Evolutionary conservation across 1,140 invertebrate species (phyloP).

Genomic region (Spodoptera frugiperda): DNA sequence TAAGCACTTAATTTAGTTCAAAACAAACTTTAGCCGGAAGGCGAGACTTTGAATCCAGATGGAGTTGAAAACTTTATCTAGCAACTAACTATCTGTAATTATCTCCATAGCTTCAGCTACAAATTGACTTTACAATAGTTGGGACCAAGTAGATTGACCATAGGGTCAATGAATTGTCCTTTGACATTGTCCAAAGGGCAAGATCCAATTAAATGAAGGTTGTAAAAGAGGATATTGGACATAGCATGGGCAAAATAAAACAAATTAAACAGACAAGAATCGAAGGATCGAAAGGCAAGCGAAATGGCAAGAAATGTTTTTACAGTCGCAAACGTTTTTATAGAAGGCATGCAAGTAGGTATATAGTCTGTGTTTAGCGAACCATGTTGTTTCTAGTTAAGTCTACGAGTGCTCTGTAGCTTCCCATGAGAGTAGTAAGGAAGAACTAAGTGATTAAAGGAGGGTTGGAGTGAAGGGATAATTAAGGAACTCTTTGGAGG

Average conservation of each 20-base stretch:
- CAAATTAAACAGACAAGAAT: neutral
- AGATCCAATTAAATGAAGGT: slow-evolving; percentile 32
- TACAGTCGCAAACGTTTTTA: neutral
- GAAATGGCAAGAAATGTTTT: neutral
- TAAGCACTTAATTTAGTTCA: slow-evolving; percentile 24
- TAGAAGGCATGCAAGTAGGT: neutral
- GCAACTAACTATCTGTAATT: slow-evolving; percentile 35
- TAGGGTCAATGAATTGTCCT: slow-evolving; percentile 43
- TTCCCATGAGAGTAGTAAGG: slow-evolving; percentile 8
- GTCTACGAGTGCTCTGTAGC: neutral
- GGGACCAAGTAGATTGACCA: slow-evolving; percentile 36
- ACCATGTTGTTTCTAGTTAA: slow-evolving; percentile 8
- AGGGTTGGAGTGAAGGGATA: slow-evolving; percentile 3
- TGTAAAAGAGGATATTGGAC: slow-evolving; percentile 29
- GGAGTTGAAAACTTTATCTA: slow-evolving; percentile 15
- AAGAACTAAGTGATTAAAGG: slow-evolving; percentile 14
- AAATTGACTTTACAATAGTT: slow-evolving; percentile 36
- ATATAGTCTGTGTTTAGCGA: neutral
- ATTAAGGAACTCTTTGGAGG: slow-evolving; percentile 7
- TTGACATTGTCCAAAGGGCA: slow-evolving; percentile 41
- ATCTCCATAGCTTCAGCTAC: slow-evolving; percentile 36
- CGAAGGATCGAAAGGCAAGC: neutral
- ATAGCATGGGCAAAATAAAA: slow-evolving; percentile 3
- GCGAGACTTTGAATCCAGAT: slow-evolving; percentile 6
- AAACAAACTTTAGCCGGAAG: slow-evolving; percentile 33